Base-by-base conservation (phyloP, 2,888 invertebrate genomes). In the Cyaniris semiargus region DNA sequence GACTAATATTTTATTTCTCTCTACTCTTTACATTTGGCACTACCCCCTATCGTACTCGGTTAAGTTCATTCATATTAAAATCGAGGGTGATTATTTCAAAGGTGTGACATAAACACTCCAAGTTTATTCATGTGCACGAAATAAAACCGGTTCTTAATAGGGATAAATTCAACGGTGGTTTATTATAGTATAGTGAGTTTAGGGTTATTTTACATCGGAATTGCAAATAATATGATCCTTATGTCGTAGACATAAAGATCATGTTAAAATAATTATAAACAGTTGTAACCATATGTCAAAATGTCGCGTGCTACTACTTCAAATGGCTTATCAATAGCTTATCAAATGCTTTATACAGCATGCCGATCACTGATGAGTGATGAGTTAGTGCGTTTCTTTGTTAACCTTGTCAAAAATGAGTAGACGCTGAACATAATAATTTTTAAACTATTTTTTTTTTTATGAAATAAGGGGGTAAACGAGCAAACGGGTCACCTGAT, bases 1-100 rank as follows among this genome's bases (percentile, higher is more conserved):
- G 53, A 5, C 53, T 53, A 53, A 5, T 58, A 8, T 58, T 21
- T 8, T 58, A 58, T 10, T 44, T 5, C 4, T 21, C 21, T 58
- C 58, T n/a, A 66, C 8, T 0, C 0, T 60, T 31, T 31, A 66
- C 5, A 31, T 66, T 27, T 66, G 66, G 66, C 31, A 6, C 1
- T 66, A 27, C 66, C 27, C 21, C 66, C 27, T 27, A 31, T 66
- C 66, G 27, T 15, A 66, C 27, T 66, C 27, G 27, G 66, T 66
- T 23, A 60, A 13, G 89, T 90, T 89, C 90, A 91, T 91, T 90
- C 90, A 91, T 90, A 88, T 89, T 89, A 86, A 89, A 91, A 87
- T 89, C 89, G 89, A 88, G 87, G 89, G 84, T 82, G 83, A 93
- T 93, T 93, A 93, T 90, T 89, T 88, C 87, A 91, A 92, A 93